A percentile compares a stretch with the other conserved stretches of the same genome.
Evolutionary conservation across 2,888 invertebrate genomes (phyloP).

Genomic region (Lycaena phlaeas): DNA sequence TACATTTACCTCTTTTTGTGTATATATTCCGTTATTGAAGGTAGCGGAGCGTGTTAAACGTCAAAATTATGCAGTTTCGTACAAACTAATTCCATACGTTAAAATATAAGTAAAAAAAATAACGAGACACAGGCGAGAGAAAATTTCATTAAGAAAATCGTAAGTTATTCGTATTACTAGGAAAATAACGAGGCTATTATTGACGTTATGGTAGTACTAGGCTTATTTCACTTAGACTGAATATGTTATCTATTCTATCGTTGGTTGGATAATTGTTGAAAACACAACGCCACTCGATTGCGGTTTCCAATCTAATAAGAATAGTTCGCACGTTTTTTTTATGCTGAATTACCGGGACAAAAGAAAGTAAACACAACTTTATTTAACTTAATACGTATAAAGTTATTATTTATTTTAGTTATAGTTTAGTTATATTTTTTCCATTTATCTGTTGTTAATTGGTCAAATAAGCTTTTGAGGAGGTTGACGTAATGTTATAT

Average conservation of each 20-base stretch:
- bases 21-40: slow-evolving; percentile 40
- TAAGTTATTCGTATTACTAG: background rate
- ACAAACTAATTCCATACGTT: slow-evolving; percentile 13
- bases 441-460: too few relatives aligned
- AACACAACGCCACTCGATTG: background rate
- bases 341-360: too few relatives aligned
- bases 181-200: slow-evolving; percentile 8
- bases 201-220: background rate
- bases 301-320: background rate
- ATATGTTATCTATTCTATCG: slow-evolving; percentile 5
- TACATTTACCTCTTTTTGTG: slow-evolving; percentile 45
- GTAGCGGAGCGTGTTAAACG: slow-evolving; percentile 40
- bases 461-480: too few relatives aligned
- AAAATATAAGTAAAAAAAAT: background rate
- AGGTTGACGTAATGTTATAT: too few relatives aligned
- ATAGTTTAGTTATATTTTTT: too few relatives aligned
- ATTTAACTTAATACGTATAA: too few relatives aligned
- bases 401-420: too few relatives aligned
- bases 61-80: slow-evolving; percentile 39
- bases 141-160: background rate
- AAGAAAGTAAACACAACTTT: too few relatives aligned
- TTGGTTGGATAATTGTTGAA: background rate
- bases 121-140: background rate
- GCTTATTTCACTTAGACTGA: slow-evolving; percentile 1
- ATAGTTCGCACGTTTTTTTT: background rate